These are phyloP conservation scores for Tipula vernalis DNA, from an alignment of 2,888 invertebrate genomes.

Conservation along the genomic window DNA sequence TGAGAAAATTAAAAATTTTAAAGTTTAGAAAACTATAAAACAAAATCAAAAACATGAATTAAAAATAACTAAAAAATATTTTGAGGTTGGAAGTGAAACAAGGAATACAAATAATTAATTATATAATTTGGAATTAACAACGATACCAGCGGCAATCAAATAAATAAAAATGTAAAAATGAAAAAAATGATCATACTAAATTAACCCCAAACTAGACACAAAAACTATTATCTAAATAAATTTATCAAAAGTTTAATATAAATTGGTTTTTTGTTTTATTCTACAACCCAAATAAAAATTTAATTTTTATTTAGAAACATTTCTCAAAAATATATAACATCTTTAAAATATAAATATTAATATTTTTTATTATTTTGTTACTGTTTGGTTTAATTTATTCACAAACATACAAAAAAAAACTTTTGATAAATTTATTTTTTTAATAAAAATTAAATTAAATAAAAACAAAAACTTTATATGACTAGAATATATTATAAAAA, in stretches of 20 bases:
- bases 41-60: background rate
- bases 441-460: background rate
- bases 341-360: too few relatives aligned
- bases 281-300: background rate
- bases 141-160: constrained; percentile 4
- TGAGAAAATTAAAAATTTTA: background rate
- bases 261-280: background rate
- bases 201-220: background rate
- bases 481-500: background rate
- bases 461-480: background rate
- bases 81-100: constrained; percentile 6
- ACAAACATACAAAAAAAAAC: background rate
- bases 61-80: background rate
- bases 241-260: background rate
- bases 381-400: background rate
- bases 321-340: too few relatives aligned
- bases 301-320: too few relatives aligned
- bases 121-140: background rate
- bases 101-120: background rate
- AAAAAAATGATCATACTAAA: background rate
- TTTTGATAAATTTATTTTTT: background rate
- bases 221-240: background rate
- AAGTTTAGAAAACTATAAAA: background rate
- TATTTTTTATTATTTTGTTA: background rate
- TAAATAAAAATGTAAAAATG: background rate